Base-by-base conservation (phyloP, 2,113 vertebrate species). In the Abramis brama region DNA sequence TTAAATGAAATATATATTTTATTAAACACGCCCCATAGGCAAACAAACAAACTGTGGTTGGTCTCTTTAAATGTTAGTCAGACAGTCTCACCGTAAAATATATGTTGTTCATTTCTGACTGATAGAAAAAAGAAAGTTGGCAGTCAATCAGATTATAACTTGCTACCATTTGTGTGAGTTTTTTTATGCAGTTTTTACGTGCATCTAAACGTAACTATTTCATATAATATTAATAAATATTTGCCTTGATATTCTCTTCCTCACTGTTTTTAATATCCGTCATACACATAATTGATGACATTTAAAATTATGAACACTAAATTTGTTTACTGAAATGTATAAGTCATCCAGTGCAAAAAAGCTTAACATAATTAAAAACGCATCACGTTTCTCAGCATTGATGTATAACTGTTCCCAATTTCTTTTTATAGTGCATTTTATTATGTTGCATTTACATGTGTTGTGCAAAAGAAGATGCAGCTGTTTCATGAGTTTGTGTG, bases 401-500 rank as follows among this genome's bases (percentile, higher is more conserved):
- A 52, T 52, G 30, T 76, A 12, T 12, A 43, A 73, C 36, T 45
- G 10, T 45, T 43, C 19, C 10, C 5, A n/a, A 39, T 71, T 73
- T 73, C 0, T 23, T n/a, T 71, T 71, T 6, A 45, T 43, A 23
- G 21, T n/a, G 71, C 23, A 45, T n/a, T 47, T 47, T 74, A 25
- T 23, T 39, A 23, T 71, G 68, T 23, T 71, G 8, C 68, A 25
- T 74, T 45, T 43, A 21, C 11, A 57, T 57, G 0, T 13, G 21
- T 74, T 74, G 11, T 47, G 0, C 23, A 25, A 75, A 47, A 50
- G 10, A 75, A 47, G 2, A 75, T 47, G 73, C 55, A 33, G 45
- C 39, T 47, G 60, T 85, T 47, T 25, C 30, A 60, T 85, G 73
- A 62, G 74, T 17, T 36, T 23, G 75, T 85, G 27, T 70, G 21